Base-by-base conservation (phyloP, 1,140 invertebrate genomes). In the Oreohelix idahoensis region DNA sequence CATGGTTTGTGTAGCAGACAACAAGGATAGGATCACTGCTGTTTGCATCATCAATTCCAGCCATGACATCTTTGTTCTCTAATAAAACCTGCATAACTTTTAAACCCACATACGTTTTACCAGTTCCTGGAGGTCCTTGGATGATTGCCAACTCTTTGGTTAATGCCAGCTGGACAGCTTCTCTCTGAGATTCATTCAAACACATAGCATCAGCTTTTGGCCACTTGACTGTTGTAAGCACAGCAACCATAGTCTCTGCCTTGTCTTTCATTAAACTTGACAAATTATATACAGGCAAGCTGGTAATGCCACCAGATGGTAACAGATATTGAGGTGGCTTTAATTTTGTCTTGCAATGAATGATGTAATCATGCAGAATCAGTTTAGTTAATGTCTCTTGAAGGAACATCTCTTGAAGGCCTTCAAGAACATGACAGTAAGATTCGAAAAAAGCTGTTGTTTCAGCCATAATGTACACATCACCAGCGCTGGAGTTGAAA, bases 1-100 rank as follows among this genome's bases (percentile, higher is more conserved):
- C 96, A 91, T 97, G 96, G 89, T 97, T 98, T 0, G 96, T 97
- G 86, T 95, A 97, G 89, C 96, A 96, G n/a, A 97, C 94, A 8
- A 98, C 93, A 1, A 97, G 90, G 81, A 97, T 95, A 11, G 95
- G 95, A 10, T 42, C n/a, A 32, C 49, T 51, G 53, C 35, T 32
- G 15, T n/a, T 39, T 15, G n/a, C 36, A 86, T 17, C 11, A n/a
- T 73, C 13, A 73, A 32, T 36, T 5, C 58, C 45, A 26, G 29
- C 75, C 89, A 89, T 91, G 13, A 83, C 39, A 20, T 74, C 17
- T 58, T 76, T 80, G 85, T 93, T 93, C n/a, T 88, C 77, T 1
- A 93, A 83, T 2, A 93, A 85, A 29, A 88, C 79, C 81, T 92
- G 83, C 0, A 91, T 89, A n/a, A 93, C 89, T 83, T 93, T 89